phyloP scores from a whole-genome alignment of 2,113 vertebrate genomes.

The Falco punctatus region DNA sequence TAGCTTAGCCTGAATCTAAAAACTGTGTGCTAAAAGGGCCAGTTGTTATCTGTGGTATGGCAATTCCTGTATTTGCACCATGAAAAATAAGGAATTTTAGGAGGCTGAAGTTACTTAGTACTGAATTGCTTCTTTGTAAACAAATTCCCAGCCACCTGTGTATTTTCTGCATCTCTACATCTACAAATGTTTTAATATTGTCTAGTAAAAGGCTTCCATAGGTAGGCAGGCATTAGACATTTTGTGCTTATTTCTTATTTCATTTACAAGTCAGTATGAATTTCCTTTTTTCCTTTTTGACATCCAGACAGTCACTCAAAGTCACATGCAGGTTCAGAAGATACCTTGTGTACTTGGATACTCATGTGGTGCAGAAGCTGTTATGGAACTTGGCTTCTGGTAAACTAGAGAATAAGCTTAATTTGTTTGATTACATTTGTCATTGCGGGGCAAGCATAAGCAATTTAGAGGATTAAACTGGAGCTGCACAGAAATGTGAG shows the following conservation, averaged over 20 bases:
- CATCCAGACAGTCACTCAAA: neutral
- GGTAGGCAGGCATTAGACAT: neutral
- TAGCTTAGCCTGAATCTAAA: neutral
- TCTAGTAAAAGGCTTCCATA: neutral
- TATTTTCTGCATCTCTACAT: neutral
- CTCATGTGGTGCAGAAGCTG: neutral
- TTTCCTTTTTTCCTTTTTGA: neutral
- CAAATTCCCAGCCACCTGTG: neutral
- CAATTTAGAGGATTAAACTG: slow-evolving; percentile 55
- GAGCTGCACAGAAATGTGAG: neutral
- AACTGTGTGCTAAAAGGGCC: neutral
- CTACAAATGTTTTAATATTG: neutral
- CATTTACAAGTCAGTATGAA: neutral
- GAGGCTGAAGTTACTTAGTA: neutral
- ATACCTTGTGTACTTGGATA: neutral
- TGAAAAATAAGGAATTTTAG: neutral
- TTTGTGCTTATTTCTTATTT: neutral
- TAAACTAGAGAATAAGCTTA: slow-evolving; percentile 18
- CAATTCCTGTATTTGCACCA: neutral
- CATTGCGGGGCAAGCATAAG: neutral
- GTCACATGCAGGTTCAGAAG: neutral
- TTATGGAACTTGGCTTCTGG: neutral
- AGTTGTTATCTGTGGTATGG: neutral
- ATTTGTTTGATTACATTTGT: slow-evolving; percentile 35
- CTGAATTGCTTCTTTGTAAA: neutral